Evolutionary conservation across 2,888 invertebrate species (phyloP), one percentile per base, ranked within the genome.

Genomic region (Autographa pulchrina): DNA sequence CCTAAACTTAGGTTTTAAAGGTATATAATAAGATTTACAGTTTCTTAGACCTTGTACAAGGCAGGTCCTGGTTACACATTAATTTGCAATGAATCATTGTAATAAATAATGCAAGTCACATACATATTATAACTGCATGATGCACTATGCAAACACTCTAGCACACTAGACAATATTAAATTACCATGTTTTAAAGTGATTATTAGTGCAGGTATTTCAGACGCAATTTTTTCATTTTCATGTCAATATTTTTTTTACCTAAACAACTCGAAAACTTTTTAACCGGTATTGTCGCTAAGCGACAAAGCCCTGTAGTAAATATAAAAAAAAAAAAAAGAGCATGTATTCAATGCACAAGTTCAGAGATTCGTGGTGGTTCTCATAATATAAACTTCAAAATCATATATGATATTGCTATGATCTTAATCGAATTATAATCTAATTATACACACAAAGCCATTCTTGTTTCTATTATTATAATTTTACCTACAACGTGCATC

Each of bases 51-150:
- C 48, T 48, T 48, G 48, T 48, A n/a, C n/a, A 16, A 41, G n/a
- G n/a, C 48, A 48, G 48, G 48, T 48, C 48, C 48, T 48, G 48
- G 48, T 48, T n/a, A 48, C 48, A 7, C 4, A 48, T 48, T 48
- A 7, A 48, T 48, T 48, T 48, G n/a, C 48, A n/a, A 48, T 48
- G 48, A 48, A 16, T 48, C 48, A 48, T 48, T n/a, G 48, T n/a
- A 48, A 48, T 48, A 48, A 48, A 48, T 48, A 48, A 48, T 48
- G 48, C 48, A 48, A 48, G 48, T 48, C 48, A 48, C 48, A 48
- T 48, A 16, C 48, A 48, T n/a, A 48, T 4, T 2, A 48, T 0
- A 48, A 16, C 16, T n/a, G 16, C n/a, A 48, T 6, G n/a, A 41
- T 9, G 2, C 13, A 14, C 16, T 16, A 43, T 43, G 43, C 6